These are phyloP conservation scores for Stratiomys singularior DNA, from an alignment of 2,888 invertebrate species.

Conservation along the genomic window DNA sequence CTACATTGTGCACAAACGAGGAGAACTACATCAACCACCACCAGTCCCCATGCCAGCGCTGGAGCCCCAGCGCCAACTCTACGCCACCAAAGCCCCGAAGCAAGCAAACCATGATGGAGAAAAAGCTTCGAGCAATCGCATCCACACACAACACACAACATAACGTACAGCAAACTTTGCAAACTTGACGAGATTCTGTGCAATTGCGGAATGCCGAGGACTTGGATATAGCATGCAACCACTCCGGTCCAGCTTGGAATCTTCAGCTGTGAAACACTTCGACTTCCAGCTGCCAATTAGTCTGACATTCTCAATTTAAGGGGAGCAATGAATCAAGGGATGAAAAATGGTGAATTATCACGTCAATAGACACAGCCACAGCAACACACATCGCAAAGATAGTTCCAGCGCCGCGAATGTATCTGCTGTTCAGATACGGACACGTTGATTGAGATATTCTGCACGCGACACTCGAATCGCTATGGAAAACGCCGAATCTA, in stretches of 20 bases:
- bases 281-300: constrained; percentile 4
- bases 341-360: too few relatives aligned
- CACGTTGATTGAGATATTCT: too few relatives aligned
- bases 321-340: neutral
- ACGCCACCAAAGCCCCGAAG: constrained; percentile 2
- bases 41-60: neutral
- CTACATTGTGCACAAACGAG: constrained; percentile 21
- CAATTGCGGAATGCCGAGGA: neutral
- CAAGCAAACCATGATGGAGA: constrained; percentile 23
- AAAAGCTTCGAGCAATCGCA: constrained; percentile 47
- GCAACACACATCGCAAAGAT: too few relatives aligned
- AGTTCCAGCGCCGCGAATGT: too few relatives aligned
- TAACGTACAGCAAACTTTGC: neutral
- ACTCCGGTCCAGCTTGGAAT: neutral
- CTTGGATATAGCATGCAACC: constrained; percentile 10
- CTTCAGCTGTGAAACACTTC: neutral
- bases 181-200: constrained; percentile 9
- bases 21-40: constrained; percentile 25
- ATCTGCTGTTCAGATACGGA: too few relatives aligned
- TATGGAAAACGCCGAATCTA: too few relatives aligned
- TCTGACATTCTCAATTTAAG: neutral
- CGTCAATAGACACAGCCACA: too few relatives aligned
- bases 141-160: constrained; percentile 22
- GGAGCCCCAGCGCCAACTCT: constrained; percentile 16
- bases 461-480: too few relatives aligned